Conservation (phyloP, 37 sponge, comb jelly and placozoan species). For the Oopsacas minuta region DNA sequence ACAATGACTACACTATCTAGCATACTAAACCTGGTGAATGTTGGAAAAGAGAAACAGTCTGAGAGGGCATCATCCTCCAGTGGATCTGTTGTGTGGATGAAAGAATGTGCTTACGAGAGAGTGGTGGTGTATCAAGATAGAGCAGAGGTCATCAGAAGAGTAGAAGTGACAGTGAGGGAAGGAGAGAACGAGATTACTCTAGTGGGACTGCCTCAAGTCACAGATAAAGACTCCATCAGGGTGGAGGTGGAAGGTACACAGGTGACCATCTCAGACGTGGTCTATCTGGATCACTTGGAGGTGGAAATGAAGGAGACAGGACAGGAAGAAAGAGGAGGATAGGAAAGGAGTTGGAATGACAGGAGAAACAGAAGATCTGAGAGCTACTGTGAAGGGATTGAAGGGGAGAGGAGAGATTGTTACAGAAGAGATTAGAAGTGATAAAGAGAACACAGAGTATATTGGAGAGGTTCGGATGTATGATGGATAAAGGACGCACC, state of each 20-base stretch:
- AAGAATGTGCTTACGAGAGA: background rate
- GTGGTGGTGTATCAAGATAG: constrained; percentile 15
- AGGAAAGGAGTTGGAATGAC: background rate
- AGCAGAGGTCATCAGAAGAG: background rate
- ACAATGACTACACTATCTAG: constrained; percentile 3
- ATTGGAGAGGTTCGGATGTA: background rate
- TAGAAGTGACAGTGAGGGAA: constrained; percentile 12
- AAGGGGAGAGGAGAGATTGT: background rate
- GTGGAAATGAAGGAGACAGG: background rate
- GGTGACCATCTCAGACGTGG: background rate
- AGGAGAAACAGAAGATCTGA: background rate
- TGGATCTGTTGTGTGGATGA: background rate
- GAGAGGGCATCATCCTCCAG: background rate
- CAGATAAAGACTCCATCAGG: background rate
- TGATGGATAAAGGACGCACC: constrained; percentile 8
- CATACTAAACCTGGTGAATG: background rate
- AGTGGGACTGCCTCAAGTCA: constrained; percentile 4
- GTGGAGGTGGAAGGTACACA: background rate
- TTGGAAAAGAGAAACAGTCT: background rate
- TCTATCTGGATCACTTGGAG: background rate
- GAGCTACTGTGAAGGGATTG: background rate
- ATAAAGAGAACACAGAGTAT: background rate
- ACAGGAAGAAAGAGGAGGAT: background rate
- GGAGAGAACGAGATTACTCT: constrained; percentile 10
- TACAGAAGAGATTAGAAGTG: background rate